A percentile compares a stretch with the other conserved stretches of the same genome.
Evolutionary conservation across 2,113 vertebrate species (phyloP).

Genomic region (Columba janthina): DNA sequence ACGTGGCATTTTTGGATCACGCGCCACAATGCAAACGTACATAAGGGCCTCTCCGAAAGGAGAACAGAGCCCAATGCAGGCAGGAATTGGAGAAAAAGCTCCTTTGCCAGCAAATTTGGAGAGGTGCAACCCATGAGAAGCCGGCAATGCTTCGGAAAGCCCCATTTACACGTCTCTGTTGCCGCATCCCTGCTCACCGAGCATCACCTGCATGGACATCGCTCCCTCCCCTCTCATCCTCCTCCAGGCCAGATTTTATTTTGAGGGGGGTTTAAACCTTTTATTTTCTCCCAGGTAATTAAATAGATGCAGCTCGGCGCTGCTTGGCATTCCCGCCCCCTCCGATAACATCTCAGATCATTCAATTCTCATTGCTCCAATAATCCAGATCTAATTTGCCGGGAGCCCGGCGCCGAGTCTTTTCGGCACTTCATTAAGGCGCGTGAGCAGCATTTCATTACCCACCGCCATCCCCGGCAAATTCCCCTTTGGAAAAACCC

Average conservation of each 20-base stretch:
- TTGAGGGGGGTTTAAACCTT: neutral
- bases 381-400: slow-evolving; percentile 63
- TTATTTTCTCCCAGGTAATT: neutral
- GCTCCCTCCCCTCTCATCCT: neutral
- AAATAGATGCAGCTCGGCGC: neutral
- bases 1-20: fast-evolving
- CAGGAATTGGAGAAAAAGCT: neutral
- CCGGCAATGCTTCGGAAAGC: neutral
- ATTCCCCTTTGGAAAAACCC: neutral
- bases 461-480: neutral
- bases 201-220: fast-evolving
- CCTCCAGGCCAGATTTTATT: fast-evolving
- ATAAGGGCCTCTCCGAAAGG: fast-evolving
- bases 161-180: fast-evolving
- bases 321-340: neutral
- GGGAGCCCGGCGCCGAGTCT: neutral
- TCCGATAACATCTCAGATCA: neutral
- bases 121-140: neutral
- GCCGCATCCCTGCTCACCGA: neutral
- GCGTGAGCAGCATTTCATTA: slow-evolving; percentile 63
- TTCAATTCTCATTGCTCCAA: slow-evolving; percentile 61
- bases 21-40: fast-evolving
- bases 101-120: neutral
- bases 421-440: slow-evolving; percentile 50
- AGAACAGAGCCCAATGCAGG: fast-evolving